Percentiles rank a stretch among this genome's conserved stretches.
Conservation (phyloP, 2,797 vertebrate species). For the Trichosurus vulpecula region DNA sequence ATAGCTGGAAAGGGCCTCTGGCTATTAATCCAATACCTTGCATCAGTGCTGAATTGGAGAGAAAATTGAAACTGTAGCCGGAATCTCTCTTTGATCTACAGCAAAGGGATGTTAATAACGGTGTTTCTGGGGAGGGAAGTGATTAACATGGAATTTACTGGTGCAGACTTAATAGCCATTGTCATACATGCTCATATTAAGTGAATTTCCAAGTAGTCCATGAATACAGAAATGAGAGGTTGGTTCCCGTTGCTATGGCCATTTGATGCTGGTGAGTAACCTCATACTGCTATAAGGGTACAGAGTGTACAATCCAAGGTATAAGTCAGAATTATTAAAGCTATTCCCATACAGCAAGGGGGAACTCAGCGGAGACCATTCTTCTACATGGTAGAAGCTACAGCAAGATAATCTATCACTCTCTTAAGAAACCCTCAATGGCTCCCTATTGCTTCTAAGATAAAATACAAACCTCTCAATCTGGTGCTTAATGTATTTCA, state of each 20-base stretch:
- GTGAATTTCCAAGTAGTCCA: not conserved
- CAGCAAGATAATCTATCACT: not conserved
- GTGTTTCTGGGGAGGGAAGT: not conserved
- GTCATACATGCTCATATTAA: not conserved
- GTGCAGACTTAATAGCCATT: not conserved
- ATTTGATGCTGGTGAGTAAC: not conserved
- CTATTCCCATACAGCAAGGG: not conserved
- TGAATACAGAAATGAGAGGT: not conserved
- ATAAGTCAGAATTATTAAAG: not conserved
- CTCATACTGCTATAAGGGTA: not conserved
- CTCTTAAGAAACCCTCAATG: not conserved
- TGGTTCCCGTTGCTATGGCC: fast-evolving
- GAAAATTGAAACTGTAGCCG: conserved; percentile 39
- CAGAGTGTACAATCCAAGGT: not conserved
- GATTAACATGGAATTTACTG: not conserved
- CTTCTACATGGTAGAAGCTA: not conserved
- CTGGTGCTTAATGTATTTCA: not conserved
- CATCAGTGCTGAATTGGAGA: conserved; percentile 21
- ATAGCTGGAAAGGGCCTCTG: not conserved
- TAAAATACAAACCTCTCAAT: not conserved
- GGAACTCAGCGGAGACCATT: not conserved
- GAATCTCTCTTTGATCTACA: conserved; percentile 43
- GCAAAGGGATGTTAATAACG: not conserved
- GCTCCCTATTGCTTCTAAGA: not conserved
- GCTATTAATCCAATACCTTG: not conserved